Base-by-base conservation (phyloP, 2,113 vertebrate species). In the Myodes glareolus region DNA sequence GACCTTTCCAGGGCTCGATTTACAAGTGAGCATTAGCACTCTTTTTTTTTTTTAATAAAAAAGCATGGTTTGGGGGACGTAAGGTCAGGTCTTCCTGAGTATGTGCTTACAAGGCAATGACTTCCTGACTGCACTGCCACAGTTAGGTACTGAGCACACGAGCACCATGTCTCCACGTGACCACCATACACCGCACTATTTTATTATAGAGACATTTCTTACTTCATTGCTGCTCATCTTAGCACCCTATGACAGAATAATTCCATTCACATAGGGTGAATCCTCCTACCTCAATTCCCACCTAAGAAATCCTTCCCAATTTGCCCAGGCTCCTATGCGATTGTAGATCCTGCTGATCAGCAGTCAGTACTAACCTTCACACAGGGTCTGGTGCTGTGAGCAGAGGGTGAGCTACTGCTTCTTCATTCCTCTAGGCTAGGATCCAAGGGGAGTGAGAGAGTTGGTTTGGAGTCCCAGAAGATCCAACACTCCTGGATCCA, bases 161-260 rank as follows among this genome's bases (percentile, higher is more conserved):
- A 33, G 1, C 11, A 2, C 33, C 17, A 3, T 6, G 17, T 4
- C 4, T 0, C 31, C 12, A 9, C 72, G 19, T 84, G n/a, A 29
- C 2, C 45, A 9, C 1, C 61, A 11, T 3, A 31, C 19, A n/a
- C 14, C 14, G 7, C 23, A 33, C 70, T 16, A 29, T 88, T 63
- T 92, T 72, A 81, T 55, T 88, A 16, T 50, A 72, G 9, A 63
- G 25, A 72, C 4, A 31, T 63, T 19, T 25, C 3, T 89, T 89
- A 58, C 27, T 47, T 63, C 55, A 65, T n/a, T 58, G 75, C 5
- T n/a, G 45, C 5, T 42, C 52, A 55, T 0, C 2, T 21, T 19
- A 45, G 61, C 65, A 42, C 67, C 25, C n/a, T 61, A 5, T 45
- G 33, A 1, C 42, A 33, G 33, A 67, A 2, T 42, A 31, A 7